Conservation (phyloP, 2,888 invertebrate species). For the Auanema sp. region DNA sequence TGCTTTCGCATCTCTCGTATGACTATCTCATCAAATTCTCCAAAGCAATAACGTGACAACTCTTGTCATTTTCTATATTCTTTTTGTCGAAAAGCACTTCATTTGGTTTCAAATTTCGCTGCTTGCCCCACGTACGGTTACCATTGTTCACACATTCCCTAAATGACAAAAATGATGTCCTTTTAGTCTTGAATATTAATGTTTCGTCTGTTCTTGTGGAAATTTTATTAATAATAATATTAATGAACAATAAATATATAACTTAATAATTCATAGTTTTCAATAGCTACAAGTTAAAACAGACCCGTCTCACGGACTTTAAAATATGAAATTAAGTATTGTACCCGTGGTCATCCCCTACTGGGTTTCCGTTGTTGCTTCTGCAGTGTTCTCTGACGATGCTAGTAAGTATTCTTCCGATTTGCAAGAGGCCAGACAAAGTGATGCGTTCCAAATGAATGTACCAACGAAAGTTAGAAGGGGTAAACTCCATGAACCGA, state of each 20-base stretch:
- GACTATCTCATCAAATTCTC: conserved; percentile 4
- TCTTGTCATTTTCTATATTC: no score
- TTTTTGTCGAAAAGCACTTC: no score
- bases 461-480: conserved; percentile 26
- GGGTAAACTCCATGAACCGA: conserved; percentile 30
- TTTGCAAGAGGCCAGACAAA: conserved; percentile 18
- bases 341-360: no score
- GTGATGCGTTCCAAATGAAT: conserved; percentile 41
- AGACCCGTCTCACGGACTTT: no score
- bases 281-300: no score
- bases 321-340: no score
- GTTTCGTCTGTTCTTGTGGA: not conserved
- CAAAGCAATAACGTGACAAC: no score
- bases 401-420: no score
- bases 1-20: not conserved
- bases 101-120: not conserved
- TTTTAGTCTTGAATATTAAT: not conserved
- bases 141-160: not conserved
- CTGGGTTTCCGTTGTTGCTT: no score
- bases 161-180: not conserved
- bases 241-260: conserved; percentile 9
- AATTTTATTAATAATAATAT: conserved; percentile 6
- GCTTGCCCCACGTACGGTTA: conserved; percentile 10
- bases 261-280: not conserved
- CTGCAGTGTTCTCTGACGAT: no score